Percentiles rank a stretch among this genome's conserved stretches.
Evolutionary conservation across 2,113 vertebrate genomes (phyloP).

Genomic region (Periophthalmus modestus): DNA sequence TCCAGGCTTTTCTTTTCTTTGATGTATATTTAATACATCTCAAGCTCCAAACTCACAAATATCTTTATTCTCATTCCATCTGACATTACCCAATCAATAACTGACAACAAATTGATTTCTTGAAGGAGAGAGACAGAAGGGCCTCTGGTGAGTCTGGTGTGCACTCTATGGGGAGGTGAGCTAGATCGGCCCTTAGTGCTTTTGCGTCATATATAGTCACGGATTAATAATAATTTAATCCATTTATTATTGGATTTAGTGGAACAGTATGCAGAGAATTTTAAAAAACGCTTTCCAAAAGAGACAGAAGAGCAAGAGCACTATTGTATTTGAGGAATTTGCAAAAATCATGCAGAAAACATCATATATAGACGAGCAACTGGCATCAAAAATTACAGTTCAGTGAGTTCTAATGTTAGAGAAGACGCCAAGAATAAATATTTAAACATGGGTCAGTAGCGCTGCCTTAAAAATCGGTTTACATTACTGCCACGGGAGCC

Average conservation of each 20-base stretch:
- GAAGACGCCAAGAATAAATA: too few relatives aligned
- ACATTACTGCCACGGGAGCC: too few relatives aligned
- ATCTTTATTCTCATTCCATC: slow-evolving; percentile 28
- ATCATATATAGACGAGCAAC: too few relatives aligned
- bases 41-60: slow-evolving; percentile 44
- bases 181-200: neutral
- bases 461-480: too few relatives aligned
- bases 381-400: too few relatives aligned
- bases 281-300: slow-evolving; percentile 32
- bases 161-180: neutral
- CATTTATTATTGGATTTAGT: slow-evolving; percentile 39
- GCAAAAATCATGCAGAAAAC: too few relatives aligned
- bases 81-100: slow-evolving; percentile 50
- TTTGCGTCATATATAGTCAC: neutral
- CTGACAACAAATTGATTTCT: slow-evolving; percentile 34
- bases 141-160: slow-evolving; percentile 2
- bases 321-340: too few relatives aligned
- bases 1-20: slow-evolving; percentile 35
- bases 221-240: slow-evolving; percentile 13
- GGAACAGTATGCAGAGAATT: slow-evolving; percentile 50
- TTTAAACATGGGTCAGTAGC: too few relatives aligned
- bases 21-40: slow-evolving; percentile 65
- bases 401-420: neutral
- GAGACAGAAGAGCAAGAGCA: slow-evolving; percentile 12
- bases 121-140: slow-evolving; percentile 6